A percentile compares a stretch with the other conserved stretches of the same genome.
phyloP scores from a whole-genome alignment of 2,113 vertebrate genomes.

The Mormyrus iriodes region DNA sequence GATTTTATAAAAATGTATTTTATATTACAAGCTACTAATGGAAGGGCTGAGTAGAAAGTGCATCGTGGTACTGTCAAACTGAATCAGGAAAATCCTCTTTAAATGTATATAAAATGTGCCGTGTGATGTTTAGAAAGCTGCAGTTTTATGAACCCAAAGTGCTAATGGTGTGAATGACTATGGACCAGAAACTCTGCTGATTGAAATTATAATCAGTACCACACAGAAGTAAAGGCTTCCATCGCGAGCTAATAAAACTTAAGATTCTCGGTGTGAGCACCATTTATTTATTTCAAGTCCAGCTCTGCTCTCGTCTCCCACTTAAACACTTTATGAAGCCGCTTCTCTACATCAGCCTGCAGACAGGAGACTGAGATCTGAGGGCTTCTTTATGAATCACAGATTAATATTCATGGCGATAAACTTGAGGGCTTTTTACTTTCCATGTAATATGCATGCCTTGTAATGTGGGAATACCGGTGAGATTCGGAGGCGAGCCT shows the following conservation, averaged over 20 bases:
- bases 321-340: constrained; percentile 7
- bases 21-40: neutral
- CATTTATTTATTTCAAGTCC: neutral
- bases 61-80: neutral
- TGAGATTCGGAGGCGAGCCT: neutral
- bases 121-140: neutral
- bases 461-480: constrained; percentile 30
- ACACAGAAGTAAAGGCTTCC: neutral
- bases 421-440: constrained; percentile 20
- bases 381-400: constrained; percentile 4
- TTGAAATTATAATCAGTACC: neutral
- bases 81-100: neutral
- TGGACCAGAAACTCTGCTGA: constrained; percentile 5
- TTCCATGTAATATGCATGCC: constrained; percentile 24
- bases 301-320: neutral
- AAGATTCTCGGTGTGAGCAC: constrained; percentile 5
- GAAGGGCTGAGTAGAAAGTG: neutral
- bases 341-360: neutral
- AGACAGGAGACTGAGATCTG: constrained; percentile 7
- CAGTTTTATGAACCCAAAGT: neutral
- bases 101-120: neutral
- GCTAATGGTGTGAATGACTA: neutral
- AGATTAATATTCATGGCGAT: constrained; percentile 12
- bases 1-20: constrained; percentile 12
- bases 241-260: neutral